Base-by-base conservation (phyloP, 2,113 vertebrate species). In the Mesoclemmys tuberculata region DNA sequence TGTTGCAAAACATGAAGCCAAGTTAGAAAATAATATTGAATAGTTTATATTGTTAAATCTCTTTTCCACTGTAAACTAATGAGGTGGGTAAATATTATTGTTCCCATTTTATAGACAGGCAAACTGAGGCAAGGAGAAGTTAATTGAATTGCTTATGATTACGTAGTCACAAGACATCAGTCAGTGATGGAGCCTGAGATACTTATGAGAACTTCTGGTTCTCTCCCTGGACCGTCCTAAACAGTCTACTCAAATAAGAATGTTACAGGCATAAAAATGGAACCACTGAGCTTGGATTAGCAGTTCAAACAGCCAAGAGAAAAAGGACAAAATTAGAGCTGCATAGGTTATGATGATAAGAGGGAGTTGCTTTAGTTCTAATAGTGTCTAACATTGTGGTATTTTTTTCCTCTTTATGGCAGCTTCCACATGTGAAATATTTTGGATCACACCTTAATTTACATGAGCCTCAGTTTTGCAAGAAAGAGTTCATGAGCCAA, bases 401-500 rank as follows among this genome's bases (percentile, higher is more conserved):
- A 27, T 27, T 74, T 29, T 44, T 74, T 89, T 49, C 48, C 48
- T 96, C 85, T 94, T 83, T 80, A 8, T 68, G 80, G 92, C 94
- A 93, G 89, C 78, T 95, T 90, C 88, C 74, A 58, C 74, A 74
- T 48, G 93, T 97, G 95, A 88, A 94, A 2, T 31, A 10, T 94
- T 90, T 94, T 95, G 92, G 89, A 94, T 97, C 90, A 80, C 94
- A 92, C 95, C 80, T 97, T 96, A 97, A 97, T 97, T 97, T 97
- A 96, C 95, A 96, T 90, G 95, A 96, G 90, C 54, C 85, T 96
- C 90, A 93, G 49, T 97, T 96, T 94, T 96, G 94, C 83, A 95
- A 95, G 94, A 80, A 93, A 56, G 90, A 96, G 94, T 90, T 97
- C 95, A 44, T 18, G 83, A 94, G 89, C 95, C 94, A 96, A 96